Percentiles rank a stretch among this genome's conserved stretches.
Evolutionary conservation across 2,113 vertebrate species (phyloP).

Genomic region (Paradisaea rubra): DNA sequence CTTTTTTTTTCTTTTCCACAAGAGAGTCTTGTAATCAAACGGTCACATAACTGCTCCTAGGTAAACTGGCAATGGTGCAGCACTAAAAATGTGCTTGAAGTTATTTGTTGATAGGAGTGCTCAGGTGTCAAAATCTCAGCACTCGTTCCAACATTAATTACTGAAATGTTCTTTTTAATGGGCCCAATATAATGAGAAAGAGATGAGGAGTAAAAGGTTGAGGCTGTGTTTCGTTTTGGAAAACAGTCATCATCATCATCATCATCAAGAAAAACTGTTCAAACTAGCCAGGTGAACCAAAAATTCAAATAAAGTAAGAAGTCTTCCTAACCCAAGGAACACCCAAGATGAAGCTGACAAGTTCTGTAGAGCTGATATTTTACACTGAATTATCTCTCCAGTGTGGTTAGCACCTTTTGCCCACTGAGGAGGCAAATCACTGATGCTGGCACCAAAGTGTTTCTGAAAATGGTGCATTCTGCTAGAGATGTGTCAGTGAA

Average conservation of each 20-base stretch:
- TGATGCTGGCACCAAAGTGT: not conserved
- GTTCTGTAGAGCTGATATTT: not conserved
- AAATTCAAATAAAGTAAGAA: not conserved
- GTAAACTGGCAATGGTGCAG: not conserved
- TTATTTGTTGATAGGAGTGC: not conserved
- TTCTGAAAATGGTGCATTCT: not conserved
- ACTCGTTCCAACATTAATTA: not conserved
- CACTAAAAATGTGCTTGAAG: not conserved
- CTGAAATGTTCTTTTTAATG: not conserved
- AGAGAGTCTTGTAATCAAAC: not conserved
- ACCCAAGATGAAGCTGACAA: not conserved
- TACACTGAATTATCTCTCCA: not conserved
- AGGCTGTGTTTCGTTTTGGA: not conserved
- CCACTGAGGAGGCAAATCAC: not conserved
- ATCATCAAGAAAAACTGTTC: not conserved
- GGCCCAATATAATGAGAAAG: not conserved
- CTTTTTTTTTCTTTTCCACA: not conserved
- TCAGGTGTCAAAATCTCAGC: not conserved
- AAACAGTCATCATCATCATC: not conserved
- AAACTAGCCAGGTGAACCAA: not conserved
- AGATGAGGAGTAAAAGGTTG: not conserved
- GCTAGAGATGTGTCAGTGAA: not conserved
- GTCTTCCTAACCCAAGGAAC: not conserved
- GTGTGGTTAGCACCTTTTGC: not conserved
- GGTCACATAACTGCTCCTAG: not conserved